Evolutionary conservation across 2,888 invertebrate genomes (phyloP).

Genomic region (Rhagonycha fulva): DNA sequence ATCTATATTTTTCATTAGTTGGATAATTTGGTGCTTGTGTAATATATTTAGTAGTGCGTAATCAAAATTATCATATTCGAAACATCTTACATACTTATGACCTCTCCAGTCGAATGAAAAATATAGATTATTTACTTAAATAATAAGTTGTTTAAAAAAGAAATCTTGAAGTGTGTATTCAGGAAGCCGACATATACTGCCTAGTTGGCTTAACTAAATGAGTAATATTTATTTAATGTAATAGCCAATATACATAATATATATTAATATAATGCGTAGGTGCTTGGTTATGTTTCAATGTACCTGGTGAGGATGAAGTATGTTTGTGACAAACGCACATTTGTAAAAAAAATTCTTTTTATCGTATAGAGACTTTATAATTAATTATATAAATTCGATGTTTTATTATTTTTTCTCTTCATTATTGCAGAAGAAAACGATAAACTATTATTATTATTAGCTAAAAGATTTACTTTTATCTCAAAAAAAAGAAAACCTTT

Average conservation of each 20-base stretch:
- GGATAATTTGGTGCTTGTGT: conserved; percentile 29
- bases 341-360: conserved; percentile 62
- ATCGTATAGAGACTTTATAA: conserved; percentile 60
- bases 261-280: conserved; percentile 50
- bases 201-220: conserved; percentile 49
- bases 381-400: conserved; percentile 19
- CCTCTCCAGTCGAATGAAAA: conserved; percentile 22
- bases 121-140: conserved; percentile 23
- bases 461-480: neutral
- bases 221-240: conserved; percentile 52
- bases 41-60: conserved; percentile 27
- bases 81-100: conserved; percentile 28
- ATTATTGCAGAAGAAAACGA: neutral
- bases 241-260: conserved; percentile 42
- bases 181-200: conserved; percentile 30
- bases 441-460: neutral
- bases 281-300: conserved; percentile 57
- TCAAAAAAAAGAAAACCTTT: neutral
- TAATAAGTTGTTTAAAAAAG: conserved; percentile 41
- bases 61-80: conserved; percentile 21
- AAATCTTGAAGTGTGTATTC: conserved; percentile 37
- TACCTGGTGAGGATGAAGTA: conserved; percentile 44
- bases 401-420: conserved; percentile 9
- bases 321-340: conserved; percentile 58
- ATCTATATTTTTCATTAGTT: conserved; percentile 24